A percentile compares a stretch with the other conserved stretches of the same genome.
phyloP scores from a whole-genome alignment of 2,797 vertebrate species.

The Presbytis comata region DNA sequence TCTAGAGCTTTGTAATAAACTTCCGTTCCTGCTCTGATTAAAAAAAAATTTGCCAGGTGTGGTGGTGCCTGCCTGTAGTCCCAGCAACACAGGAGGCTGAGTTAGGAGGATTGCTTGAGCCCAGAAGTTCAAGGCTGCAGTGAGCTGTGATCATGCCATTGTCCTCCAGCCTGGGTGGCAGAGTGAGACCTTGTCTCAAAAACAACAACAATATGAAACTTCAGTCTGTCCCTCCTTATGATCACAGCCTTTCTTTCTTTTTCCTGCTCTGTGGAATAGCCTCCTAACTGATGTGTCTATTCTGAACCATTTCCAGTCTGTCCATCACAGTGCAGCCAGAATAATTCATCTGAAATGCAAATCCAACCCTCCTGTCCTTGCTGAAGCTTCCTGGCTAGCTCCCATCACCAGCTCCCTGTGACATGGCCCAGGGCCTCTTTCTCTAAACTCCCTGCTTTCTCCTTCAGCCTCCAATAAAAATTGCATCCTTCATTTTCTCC shows the following conservation, averaged over 20 bases:
- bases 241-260: no score
- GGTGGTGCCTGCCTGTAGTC: background rate
- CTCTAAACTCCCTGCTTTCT: background rate
- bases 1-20: no score
- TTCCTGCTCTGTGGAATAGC: fast-evolving
- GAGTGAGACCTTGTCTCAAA: background rate
- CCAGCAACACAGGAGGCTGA: background rate
- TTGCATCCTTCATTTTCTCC: background rate
- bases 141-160: background rate
- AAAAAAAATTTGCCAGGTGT: background rate
- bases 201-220: background rate
- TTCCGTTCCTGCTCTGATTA: no score
- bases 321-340: background rate
- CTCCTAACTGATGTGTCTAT: background rate
- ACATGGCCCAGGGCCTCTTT: fast-evolving
- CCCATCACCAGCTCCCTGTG: fast-evolving
- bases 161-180: background rate
- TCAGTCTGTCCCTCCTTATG: background rate
- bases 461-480: background rate
- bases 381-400: background rate
- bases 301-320: background rate
- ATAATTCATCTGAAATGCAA: background rate
- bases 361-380: background rate
- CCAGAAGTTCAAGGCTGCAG: background rate
- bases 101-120: background rate